These are phyloP conservation scores for Holothuria leucospilota DNA, from an alignment of 53 echinoderm and acorn worm species.

Conservation along the genomic window DNA sequence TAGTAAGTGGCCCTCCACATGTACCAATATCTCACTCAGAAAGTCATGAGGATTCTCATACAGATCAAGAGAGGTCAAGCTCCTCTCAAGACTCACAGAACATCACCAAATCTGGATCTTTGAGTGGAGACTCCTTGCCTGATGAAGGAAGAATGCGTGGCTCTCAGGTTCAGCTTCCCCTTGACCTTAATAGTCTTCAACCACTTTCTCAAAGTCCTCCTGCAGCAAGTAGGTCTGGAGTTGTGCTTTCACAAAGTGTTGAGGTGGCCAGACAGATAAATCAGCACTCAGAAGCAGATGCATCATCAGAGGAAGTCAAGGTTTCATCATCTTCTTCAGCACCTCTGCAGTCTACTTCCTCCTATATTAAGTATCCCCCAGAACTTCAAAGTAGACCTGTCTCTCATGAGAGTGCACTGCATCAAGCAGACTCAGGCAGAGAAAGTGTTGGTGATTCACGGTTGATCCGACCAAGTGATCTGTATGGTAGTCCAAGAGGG, in stretches of 20 bases:
- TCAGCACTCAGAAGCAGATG: background rate
- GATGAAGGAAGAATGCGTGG: slow-evolving; percentile 60
- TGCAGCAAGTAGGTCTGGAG: slow-evolving; percentile 54
- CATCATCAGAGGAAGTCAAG: background rate
- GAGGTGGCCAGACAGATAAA: background rate
- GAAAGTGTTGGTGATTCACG: slow-evolving; percentile 12
- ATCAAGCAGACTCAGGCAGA: background rate
- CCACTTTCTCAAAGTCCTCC: slow-evolving; percentile 51
- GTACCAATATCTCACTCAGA: no score
- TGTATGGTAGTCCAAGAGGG: slow-evolving; percentile 19
- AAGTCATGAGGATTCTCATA: no score
- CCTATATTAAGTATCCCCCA: slow-evolving; percentile 89
- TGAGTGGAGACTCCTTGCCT: slow-evolving; percentile 17
- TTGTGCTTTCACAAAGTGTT: background rate
- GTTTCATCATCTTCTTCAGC: background rate
- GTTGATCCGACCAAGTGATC: slow-evolving; percentile 32
- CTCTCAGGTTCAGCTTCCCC: slow-evolving; percentile 83
- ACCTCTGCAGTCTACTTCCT: slow-evolving; percentile 42
- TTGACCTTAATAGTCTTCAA: slow-evolving; percentile 75
- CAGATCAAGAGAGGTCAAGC: background rate
- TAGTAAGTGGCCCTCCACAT: no score
- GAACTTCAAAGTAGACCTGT: slow-evolving; percentile 73
- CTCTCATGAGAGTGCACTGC: background rate
- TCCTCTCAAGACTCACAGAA: slow-evolving; percentile 18
- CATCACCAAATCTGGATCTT: slow-evolving; percentile 10